Conservation (phyloP, 2,888 invertebrate genomes). For the Oithona nana region DNA sequence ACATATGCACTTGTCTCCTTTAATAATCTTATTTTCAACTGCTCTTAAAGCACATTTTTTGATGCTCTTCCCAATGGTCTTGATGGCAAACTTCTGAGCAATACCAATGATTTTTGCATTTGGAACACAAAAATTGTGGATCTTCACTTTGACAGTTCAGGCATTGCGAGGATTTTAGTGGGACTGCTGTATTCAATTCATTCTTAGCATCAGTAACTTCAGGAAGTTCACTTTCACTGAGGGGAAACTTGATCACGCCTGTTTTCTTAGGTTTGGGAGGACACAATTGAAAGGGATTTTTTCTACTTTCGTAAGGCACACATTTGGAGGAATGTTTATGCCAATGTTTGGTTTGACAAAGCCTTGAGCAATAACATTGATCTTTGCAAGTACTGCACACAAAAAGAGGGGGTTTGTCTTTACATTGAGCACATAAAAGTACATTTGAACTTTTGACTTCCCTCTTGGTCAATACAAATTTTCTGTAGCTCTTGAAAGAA, state of each 20-base stretch:
- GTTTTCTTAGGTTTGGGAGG: background rate
- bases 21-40: too few relatives aligned
- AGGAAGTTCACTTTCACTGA: background rate
- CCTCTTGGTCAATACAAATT: too few relatives aligned
- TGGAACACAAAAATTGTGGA: constrained; percentile 72
- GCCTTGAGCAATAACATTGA: constrained; percentile 84
- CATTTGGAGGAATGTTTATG: constrained; percentile 70
- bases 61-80: background rate
- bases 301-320: too few relatives aligned
- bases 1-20: too few relatives aligned
- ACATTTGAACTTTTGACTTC: too few relatives aligned
- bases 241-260: background rate
- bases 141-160: constrained; percentile 63
- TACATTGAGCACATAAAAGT: constrained; percentile 57
- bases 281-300: constrained; percentile 36
- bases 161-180: constrained; percentile 33
- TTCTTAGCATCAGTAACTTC: background rate
- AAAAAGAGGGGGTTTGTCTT: constrained; percentile 57
- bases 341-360: constrained; percentile 76
- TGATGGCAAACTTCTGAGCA: constrained; percentile 46
- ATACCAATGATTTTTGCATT: constrained; percentile 82
- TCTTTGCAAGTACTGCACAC: constrained; percentile 75
- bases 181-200: too few relatives aligned
- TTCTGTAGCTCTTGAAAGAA: too few relatives aligned
- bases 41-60: too few relatives aligned